Evolutionary conservation across 2,797 vertebrate genomes (phyloP).

Genomic region (Chaetophractus vellerosus): DNA sequence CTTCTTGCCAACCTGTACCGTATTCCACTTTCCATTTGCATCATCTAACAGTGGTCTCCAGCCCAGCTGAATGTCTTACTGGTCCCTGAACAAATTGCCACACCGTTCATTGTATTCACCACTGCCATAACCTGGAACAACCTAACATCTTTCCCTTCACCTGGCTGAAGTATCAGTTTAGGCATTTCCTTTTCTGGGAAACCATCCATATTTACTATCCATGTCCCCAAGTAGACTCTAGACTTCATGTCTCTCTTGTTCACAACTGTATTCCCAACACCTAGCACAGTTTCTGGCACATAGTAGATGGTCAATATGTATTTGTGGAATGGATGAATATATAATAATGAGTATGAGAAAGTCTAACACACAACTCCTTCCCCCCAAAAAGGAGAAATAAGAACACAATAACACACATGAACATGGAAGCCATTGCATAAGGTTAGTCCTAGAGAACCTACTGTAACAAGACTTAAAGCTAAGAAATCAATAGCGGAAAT

Average conservation of each 20-base stretch:
- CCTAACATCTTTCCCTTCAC: background rate
- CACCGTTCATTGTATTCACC: background rate
- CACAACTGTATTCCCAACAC: background rate
- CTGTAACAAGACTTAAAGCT: background rate
- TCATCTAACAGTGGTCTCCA: rapidly evolving
- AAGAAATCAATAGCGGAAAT: conserved; percentile 25
- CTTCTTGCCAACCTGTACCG: background rate
- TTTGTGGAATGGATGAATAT: background rate
- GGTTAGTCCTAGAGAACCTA: background rate
- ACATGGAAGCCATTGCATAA: background rate
- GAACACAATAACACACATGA: background rate
- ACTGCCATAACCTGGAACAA: background rate
- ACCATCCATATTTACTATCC: background rate
- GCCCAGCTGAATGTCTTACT: background rate
- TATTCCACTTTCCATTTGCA: background rate
- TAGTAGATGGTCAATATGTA: background rate
- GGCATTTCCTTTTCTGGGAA: background rate
- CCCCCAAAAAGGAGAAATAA: background rate
- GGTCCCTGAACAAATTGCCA: background rate
- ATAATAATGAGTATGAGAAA: background rate
- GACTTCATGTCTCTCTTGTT: background rate
- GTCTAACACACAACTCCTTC: background rate
- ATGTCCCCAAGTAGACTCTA: background rate
- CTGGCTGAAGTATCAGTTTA: background rate
- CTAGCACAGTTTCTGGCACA: background rate